These are phyloP conservation scores for Hemicordylus capensis DNA, from an alignment of 2,113 vertebrate species.

Conservation along the genomic window DNA sequence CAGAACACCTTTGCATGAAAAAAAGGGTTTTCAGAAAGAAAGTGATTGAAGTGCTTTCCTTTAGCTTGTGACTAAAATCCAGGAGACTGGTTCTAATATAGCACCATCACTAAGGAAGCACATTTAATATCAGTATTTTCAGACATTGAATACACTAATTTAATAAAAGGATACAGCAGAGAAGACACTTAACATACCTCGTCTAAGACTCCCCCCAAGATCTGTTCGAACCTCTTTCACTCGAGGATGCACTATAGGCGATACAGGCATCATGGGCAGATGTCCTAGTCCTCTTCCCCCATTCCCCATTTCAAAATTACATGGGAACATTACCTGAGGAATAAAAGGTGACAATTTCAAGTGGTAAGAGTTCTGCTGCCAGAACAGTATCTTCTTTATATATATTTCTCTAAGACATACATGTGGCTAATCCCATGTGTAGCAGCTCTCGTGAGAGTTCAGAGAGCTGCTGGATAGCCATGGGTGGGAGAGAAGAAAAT, in stretches of 20 bases:
- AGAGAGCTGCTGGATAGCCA: too few relatives aligned
- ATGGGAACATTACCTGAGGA: conserved; percentile 91
- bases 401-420: too few relatives aligned
- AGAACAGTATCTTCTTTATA: too few relatives aligned
- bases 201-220: conserved; percentile 83
- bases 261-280: conserved; percentile 89
- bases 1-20: neutral
- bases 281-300: conserved; percentile 79
- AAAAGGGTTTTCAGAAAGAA: neutral
- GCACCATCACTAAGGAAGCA: too few relatives aligned
- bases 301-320: conserved; percentile 87
- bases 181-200: conserved; percentile 71
- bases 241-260: conserved; percentile 94
- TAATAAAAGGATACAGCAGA: neutral
- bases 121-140: neutral
- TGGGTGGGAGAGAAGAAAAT: too few relatives aligned
- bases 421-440: too few relatives aligned
- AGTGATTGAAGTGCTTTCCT: neutral
- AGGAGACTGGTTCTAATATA: neutral
- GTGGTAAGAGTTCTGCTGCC: neutral
- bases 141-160: neutral
- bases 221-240: conserved; percentile 94
- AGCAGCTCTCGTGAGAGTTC: too few relatives aligned
- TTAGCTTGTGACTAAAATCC: neutral
- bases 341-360: conserved; percentile 50